Conservation (phyloP, 1,140 invertebrate species). For the Macrostomum lignano region DNA sequence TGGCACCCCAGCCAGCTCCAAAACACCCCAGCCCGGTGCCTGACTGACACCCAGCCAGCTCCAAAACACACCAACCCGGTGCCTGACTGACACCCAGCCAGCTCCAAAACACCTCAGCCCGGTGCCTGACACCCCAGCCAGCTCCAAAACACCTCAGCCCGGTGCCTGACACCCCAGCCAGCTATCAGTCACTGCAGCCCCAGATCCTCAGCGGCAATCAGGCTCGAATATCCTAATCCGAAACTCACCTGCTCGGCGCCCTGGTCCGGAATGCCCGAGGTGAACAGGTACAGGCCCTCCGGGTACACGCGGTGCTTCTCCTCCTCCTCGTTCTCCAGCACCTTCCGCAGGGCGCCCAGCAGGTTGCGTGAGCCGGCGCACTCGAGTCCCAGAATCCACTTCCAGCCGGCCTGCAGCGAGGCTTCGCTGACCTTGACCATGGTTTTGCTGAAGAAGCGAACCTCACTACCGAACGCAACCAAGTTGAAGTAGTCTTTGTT, state of each 20-base stretch:
- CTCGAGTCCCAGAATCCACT: slow-evolving; percentile 19
- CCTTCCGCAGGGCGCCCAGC: slow-evolving; percentile 13
- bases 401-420: background rate
- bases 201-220: too few species aligned
- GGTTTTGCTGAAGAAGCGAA: background rate
- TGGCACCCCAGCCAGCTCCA: too few species aligned
- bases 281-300: slow-evolving; percentile 26
- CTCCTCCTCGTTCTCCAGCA: background rate
- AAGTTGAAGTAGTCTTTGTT: slow-evolving; percentile 28
- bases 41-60: too few species aligned
- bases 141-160: too few species aligned
- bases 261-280: slow-evolving; percentile 27
- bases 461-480: slow-evolving; percentile 13
- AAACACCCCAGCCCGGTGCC: too few species aligned
- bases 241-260: slow-evolving; percentile 14
- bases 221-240: too few species aligned
- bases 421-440: background rate
- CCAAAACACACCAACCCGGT: too few species aligned
- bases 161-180: too few species aligned
- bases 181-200: too few species aligned
- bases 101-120: too few species aligned
- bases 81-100: too few species aligned
- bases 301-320: slow-evolving; percentile 11
- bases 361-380: slow-evolving; percentile 26
- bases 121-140: too few species aligned